A percentile compares a stretch with the other conserved stretches of the same genome.
Conservation (phyloP, 2,888 invertebrate species). For the Parapristionchus giblindavisi region DNA sequence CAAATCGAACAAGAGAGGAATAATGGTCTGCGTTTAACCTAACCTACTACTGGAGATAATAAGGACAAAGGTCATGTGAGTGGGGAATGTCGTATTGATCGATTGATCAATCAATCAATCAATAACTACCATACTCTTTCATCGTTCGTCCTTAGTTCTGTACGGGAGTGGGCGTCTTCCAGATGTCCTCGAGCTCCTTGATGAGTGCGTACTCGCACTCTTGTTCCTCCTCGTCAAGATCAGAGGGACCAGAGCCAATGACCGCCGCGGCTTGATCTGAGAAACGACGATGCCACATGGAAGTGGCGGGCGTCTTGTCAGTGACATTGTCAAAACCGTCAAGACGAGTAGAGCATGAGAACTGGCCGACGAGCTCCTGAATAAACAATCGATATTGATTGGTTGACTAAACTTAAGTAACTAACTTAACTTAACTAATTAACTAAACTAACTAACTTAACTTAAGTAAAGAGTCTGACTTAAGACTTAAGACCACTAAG, state of each 20-base stretch:
- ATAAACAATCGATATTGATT: not conserved
- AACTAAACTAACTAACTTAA: not conserved
- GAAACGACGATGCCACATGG: constrained; percentile 13
- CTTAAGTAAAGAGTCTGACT: not conserved
- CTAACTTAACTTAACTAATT: not conserved
- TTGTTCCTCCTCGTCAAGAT: not conserved
- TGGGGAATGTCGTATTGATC: not conserved
- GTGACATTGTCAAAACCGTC: not conserved
- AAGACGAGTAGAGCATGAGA: constrained; percentile 1
- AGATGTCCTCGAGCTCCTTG: constrained; percentile 53
- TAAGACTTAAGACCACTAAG: not conserved
- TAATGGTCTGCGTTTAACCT: not conserved
- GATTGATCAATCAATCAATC: not conserved
- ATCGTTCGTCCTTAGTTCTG: constrained; percentile 22
- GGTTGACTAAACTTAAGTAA: not conserved
- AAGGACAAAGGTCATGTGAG: not conserved
- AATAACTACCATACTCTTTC: constrained; percentile 1
- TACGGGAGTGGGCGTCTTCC: constrained; percentile 43
- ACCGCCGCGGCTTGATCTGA: not conserved
- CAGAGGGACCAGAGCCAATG: not conserved
- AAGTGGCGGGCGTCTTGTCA: constrained; percentile 30
- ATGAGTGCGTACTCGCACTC: constrained; percentile 40
- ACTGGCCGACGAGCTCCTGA: constrained; percentile 37
- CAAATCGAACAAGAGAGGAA: not conserved
- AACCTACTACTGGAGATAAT: constrained; percentile 35